Evolutionary conservation across 2,888 invertebrate genomes (phyloP), one percentile per base, ranked within the genome.

Genomic region (Metacarcinus magister): DNA sequence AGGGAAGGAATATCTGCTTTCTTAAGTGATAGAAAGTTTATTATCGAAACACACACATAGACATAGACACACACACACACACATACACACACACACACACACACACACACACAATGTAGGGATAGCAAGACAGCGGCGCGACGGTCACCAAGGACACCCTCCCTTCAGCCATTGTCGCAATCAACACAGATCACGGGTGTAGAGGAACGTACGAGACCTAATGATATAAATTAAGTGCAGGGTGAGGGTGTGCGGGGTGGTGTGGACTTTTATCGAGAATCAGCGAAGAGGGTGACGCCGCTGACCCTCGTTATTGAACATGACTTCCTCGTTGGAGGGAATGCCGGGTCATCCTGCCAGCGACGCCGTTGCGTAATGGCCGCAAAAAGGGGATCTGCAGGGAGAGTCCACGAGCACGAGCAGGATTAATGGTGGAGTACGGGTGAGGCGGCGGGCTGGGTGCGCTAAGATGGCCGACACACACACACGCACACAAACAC

Each of bases 321-420:
- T 39, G 87, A 39, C 28, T 19, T 39, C 39, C 87, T 39, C 87
- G 39, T 87, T 39, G 39, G 16, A 87, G 87, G 87, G 87, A 32
- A 39, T 32, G 87, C 39, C 39, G 87, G 75, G 87, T 39, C 87
- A 87, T 39, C 39, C 87, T 87, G 87, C 32, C 87, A n/a, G 13
- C n/a, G 32, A 87, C 4, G 39, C 39, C 39, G 39, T 39, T 87
- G 87, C 87, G 87, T 39, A 87, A 87, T 87, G 39, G 39, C 87
- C n/a, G 87, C 87, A 87, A 87, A 87, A 87, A 87, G n/a, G n/a
- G 10, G 87, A 87, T 39, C 32, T 87, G 87, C 87, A 87, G 75
- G 10, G 75, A n/a, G 87, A 87, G 87, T 39, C 39, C 13, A 16
- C 39, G 87, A 87, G 39, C 87, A 87, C 39, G 87, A 87, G 87